Base-by-base conservation (phyloP, 1,140 invertebrate genomes). In the Drosophila tsacasi region DNA sequence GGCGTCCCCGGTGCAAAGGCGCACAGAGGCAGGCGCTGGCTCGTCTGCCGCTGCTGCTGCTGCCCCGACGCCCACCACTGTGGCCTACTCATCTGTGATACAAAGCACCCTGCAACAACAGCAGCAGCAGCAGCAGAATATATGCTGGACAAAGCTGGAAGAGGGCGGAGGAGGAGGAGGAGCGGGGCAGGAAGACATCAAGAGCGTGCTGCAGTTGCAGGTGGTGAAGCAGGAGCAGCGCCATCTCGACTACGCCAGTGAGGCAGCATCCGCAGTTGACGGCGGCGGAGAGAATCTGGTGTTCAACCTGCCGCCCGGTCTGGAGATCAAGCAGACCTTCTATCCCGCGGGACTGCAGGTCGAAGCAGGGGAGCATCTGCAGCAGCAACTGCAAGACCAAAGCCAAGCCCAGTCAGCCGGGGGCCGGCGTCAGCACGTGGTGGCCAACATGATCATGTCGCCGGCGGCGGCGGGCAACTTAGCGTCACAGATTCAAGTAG, bases 401-500 rank as follows among this genome's bases (percentile, higher is more conserved):
- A 65, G 44, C 37, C 77, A 81, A 49, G 59, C 63, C 46, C 74
- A 85, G 44, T 55, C 50, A 71, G 32, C 68, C 64, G 76, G 69
- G 32, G 76, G 69, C 27, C 76, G 91, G 19, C 86, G 87, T 23
- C 91, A 92, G 42, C 91, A 92, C 73, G 85, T 92, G 78, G 91
- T 92, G 67, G 91, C 91, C 57, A 92, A 92, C 73, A 92, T 92
- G 91, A 76, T 92, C 55, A 76, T 92, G 83, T 92, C 91, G 61
- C 91, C 91, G 40, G 69, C 68, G 46, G 74, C 84, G 54, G n/a
- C 54, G 32, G 67, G 79, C 79, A 80, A 73, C 82, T 72, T 83
- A 86, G 72, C 91, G 91, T 92, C 91, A 92, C 91, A 92, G 91
- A 92, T 92, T 92, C 91, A 92, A 92, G 89, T 85, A 84, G 90